Evolutionary conservation across 2,113 vertebrate genomes (phyloP), one percentile per base, ranked within the genome.

Genomic region (Dasyprocta punctata): DNA sequence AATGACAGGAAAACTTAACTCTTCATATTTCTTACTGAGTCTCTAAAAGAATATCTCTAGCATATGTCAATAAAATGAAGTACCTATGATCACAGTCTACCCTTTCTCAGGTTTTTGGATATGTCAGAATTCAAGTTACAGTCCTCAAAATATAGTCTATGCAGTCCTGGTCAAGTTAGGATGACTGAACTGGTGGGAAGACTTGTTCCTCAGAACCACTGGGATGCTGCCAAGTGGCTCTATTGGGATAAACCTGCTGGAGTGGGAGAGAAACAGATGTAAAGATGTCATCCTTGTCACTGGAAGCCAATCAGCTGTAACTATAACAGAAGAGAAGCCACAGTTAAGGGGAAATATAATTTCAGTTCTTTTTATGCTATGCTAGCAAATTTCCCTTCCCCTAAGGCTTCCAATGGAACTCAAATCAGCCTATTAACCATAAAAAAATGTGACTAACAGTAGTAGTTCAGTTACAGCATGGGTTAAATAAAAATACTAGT

Each of bases 341-440:
- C 22, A 19, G 13, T 33, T 92, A 71, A 49, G 7, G 52, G 9
- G 30, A 89, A 67, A 75, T 52, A 69, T 49, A 44, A 73, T 81
- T 90, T 54, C 83, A 54, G n/a, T 89, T 81, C 20, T 65, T 75
- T 78, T 96, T 93, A 75, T n/a, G 81, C 78, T 92, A 65, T 7
- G 47, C n/a, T 44, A 91, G 52, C 80, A 92, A 97, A 89, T 28
- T 84, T 26, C 11, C 5, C 90, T 96, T 94, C 75, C 71, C 93
- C 86, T 94, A 92, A 49, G 44, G 24, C 24, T 95, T 86, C 69
- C 82, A 71, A 83, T 85, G 65, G 24, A 91, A 91, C 44, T 58
- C 56, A 95, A 88, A 78, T 86, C 95, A 87, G 77, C 13, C 52
- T 67, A 69, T 75, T 67, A 92, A n/a, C 65, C 24, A 56, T 24